phyloP scores from a whole-genome alignment of 2,113 vertebrate species.

The Rattus norvegicus region DNA sequence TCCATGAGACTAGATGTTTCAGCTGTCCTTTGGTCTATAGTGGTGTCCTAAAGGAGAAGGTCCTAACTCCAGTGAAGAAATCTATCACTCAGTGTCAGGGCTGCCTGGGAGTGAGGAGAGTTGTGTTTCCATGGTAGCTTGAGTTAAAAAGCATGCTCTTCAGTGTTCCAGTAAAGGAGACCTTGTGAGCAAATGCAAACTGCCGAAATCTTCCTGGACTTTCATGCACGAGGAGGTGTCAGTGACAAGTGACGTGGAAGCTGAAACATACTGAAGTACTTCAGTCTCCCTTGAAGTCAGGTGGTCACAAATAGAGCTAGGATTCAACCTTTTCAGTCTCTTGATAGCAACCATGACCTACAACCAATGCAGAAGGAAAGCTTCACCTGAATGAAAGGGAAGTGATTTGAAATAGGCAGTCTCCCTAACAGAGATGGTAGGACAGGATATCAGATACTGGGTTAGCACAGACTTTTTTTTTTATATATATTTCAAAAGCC shows the following conservation, averaged over 20 bases:
- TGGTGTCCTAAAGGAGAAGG: background rate
- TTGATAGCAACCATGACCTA: constrained; percentile 63
- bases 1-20: background rate
- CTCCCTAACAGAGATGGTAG: constrained; percentile 29
- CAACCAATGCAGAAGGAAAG: constrained; percentile 56
- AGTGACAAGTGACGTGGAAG: constrained; percentile 62
- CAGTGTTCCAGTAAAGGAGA: background rate
- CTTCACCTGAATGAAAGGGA: constrained; percentile 51
- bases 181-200: constrained; percentile 41
- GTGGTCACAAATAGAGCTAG: constrained; percentile 40
- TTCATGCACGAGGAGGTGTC: constrained; percentile 37
- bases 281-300: constrained; percentile 53
- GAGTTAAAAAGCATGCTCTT: constrained; percentile 31
- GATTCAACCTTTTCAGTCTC: constrained; percentile 72
- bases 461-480: constrained; percentile 19
- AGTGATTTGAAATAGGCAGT: background rate
- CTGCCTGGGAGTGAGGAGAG: background rate
- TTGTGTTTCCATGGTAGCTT: background rate
- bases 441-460: constrained; percentile 55
- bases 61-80: background rate
- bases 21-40: background rate
- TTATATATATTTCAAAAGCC: constrained; percentile 47
- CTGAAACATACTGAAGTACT: background rate
- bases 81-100: background rate
- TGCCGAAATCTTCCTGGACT: constrained; percentile 60